Conservation (phyloP, 2,113 vertebrate species). For the Hippocampus comes region DNA sequence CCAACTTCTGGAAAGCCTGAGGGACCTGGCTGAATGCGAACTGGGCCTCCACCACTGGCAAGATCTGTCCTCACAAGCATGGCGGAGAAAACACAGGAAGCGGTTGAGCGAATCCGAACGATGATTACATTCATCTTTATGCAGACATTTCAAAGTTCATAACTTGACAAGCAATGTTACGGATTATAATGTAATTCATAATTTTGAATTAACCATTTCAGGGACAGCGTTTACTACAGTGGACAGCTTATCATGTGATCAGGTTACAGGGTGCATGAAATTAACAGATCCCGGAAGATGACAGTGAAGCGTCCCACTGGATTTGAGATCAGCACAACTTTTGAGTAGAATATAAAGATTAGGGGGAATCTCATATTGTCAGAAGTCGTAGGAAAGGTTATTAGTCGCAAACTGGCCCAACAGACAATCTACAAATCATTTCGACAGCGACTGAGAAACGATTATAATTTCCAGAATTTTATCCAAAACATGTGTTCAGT, state of each 20-base stretch:
- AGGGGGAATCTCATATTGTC: no score
- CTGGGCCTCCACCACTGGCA: constrained; percentile 84
- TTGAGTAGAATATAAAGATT: no score
- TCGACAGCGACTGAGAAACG: not conserved
- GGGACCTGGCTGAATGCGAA: constrained; percentile 86
- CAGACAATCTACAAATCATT: not conserved
- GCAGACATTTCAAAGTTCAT: not conserved
- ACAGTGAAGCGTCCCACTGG: no score
- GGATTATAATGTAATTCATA: not conserved
- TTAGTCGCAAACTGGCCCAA: no score
- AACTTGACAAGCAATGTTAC: not conserved
- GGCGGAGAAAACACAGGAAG: not conserved
- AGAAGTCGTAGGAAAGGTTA: no score
- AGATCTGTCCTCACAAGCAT: constrained; percentile 70
- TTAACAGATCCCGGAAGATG: no score
- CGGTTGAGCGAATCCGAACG: not conserved
- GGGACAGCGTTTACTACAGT: no score
- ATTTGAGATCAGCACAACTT: no score
- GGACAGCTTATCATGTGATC: no score
- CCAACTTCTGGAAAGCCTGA: constrained; percentile 86
- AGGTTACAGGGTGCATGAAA: no score
- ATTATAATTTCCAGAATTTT: no score
- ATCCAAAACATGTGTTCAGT: no score
- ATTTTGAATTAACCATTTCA: not conserved
- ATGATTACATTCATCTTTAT: not conserved